Percentiles rank a stretch among this genome's conserved stretches.
Evolutionary conservation across 2,113 vertebrate species (phyloP).

Genomic region (Laticauda laticaudata): DNA sequence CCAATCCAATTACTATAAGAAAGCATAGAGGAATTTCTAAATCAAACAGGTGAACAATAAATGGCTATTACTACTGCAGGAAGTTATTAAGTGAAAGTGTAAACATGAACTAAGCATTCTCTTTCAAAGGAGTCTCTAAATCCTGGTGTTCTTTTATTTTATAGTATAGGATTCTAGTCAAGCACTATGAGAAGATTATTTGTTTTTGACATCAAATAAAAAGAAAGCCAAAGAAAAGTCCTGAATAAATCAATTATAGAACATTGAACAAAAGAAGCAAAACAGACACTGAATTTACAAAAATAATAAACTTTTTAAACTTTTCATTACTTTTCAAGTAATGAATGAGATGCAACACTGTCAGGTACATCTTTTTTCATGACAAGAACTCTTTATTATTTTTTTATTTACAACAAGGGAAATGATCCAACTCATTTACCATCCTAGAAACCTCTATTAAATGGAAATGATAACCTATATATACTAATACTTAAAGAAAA

Average conservation of each 20-base stretch:
- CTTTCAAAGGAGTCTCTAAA: neutral
- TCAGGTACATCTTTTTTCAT: neutral
- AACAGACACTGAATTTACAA: neutral
- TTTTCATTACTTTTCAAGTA: neutral
- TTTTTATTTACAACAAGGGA: neutral
- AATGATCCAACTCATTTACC: neutral
- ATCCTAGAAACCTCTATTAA: neutral
- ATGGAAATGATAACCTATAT: neutral
- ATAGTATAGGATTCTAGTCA: neutral
- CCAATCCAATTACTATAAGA: neutral
- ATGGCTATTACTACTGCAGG: neutral
- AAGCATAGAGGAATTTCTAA: neutral
- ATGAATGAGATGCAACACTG: neutral
- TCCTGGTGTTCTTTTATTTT: neutral
- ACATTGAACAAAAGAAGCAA: neutral
- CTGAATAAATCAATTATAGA: neutral
- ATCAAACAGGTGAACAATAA: neutral
- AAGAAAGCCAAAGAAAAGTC: neutral
- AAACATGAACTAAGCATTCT: neutral
- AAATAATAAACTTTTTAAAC: neutral
- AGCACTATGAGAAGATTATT: neutral
- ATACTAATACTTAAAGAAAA: neutral
- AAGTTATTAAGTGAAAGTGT: neutral
- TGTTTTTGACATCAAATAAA: neutral
- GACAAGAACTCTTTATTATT: neutral